Evolutionary conservation across 2,113 vertebrate species (phyloP).

Genomic region (Laterallus jamaicensis): DNA sequence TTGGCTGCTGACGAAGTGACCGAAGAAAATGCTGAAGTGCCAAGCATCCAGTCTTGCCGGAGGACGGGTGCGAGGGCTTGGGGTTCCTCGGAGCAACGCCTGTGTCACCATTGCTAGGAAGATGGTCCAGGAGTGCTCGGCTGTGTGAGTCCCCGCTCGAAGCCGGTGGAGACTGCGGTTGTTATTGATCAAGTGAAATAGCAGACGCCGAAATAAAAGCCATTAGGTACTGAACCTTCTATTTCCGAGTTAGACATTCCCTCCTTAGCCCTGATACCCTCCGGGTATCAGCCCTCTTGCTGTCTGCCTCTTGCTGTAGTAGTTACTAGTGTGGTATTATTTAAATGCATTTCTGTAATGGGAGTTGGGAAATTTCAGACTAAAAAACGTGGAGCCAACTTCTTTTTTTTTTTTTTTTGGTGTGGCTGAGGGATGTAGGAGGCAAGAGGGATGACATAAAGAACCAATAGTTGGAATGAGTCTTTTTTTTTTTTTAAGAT

Average conservation of each 20-base stretch:
- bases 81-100: slow-evolving; percentile 60
- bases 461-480: neutral
- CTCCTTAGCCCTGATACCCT: neutral
- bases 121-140: slow-evolving; percentile 72
- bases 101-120: slow-evolving; percentile 70
- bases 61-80: slow-evolving; percentile 50
- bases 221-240: slow-evolving; percentile 70
- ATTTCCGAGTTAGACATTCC: slow-evolving; percentile 9
- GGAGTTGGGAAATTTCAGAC: slow-evolving; percentile 27
- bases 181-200: slow-evolving; percentile 81
- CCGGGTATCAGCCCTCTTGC: neutral
- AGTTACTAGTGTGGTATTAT: neutral
- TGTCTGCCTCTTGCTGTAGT: neutral
- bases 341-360: slow-evolving; percentile 7
- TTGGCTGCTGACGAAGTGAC: slow-evolving; percentile 73
- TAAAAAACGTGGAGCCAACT: slow-evolving; percentile 64
- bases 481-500: neutral
- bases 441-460: slow-evolving; percentile 14
- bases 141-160: slow-evolving; percentile 71
- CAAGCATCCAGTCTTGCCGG: slow-evolving; percentile 51
- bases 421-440: neutral
- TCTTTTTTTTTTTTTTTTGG: neutral
- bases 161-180: slow-evolving; percentile 80
- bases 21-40: slow-evolving; percentile 76
- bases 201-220: slow-evolving; percentile 73